Conservation (phyloP, 2,888 invertebrate genomes). For the Cinara cedri region DNA sequence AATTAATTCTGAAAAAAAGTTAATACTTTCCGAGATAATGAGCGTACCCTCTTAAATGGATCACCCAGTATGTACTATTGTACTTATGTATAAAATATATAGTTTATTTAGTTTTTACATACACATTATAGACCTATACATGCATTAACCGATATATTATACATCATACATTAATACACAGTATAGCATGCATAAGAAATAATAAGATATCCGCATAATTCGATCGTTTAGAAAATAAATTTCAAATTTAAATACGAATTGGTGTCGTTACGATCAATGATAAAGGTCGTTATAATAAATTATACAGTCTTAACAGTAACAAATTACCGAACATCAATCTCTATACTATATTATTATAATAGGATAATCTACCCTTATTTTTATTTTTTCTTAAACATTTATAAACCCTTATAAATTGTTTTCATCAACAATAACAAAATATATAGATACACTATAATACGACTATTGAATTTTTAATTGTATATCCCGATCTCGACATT, state of each 20-base stretch:
- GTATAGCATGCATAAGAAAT: too few relatives aligned
- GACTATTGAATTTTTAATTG: constrained; percentile 11
- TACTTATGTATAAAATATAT: too few relatives aligned
- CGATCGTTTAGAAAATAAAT: background rate
- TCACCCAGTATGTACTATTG: too few relatives aligned
- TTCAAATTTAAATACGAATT: background rate
- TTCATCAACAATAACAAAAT: background rate
- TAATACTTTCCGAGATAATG: too few relatives aligned
- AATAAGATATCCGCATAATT: background rate
- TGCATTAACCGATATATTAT: too few relatives aligned
- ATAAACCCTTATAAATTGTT: background rate
- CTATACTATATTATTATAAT: too few relatives aligned
- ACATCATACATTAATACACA: too few relatives aligned
- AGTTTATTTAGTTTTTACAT: too few relatives aligned
- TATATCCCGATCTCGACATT: background rate
- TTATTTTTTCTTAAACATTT: background rate
- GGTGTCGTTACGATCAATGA: background rate
- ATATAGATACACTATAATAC: too few relatives aligned
- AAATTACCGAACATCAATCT: constrained; percentile 6
- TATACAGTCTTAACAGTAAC: background rate
- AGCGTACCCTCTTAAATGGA: too few relatives aligned
- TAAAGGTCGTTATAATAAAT: background rate
- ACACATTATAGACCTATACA: too few relatives aligned
- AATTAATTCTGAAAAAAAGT: too few relatives aligned
- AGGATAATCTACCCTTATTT: background rate